A percentile compares a stretch with the other conserved stretches of the same genome.
phyloP scores from a whole-genome alignment of 2,113 vertebrate species.

The Trinectes maculatus region DNA sequence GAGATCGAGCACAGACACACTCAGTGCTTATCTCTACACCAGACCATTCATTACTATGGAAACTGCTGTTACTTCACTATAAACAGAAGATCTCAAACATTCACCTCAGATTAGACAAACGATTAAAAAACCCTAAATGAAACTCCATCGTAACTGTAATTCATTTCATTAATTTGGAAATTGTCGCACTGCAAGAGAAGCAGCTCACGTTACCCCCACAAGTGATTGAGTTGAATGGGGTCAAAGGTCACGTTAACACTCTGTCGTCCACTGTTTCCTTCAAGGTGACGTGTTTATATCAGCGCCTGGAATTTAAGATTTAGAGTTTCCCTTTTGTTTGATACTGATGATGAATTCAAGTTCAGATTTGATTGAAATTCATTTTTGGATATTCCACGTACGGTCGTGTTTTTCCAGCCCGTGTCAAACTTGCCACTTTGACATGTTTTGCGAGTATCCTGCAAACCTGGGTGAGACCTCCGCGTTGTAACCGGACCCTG shows the following conservation, averaged over 20 bases:
- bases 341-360: no score
- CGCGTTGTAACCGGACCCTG: slow-evolving; percentile 24
- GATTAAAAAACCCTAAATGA: not conserved
- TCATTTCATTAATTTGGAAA: not conserved
- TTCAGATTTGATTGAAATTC: no score
- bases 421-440: slow-evolving; percentile 3
- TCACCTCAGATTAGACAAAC: not conserved
- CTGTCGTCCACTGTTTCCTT: slow-evolving; percentile 24
- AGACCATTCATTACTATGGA: slow-evolving; percentile 29
- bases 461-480: not conserved
- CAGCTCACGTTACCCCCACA: not conserved
- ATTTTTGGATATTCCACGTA: no score
- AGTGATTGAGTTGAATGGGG: slow-evolving; percentile 13
- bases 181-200: not conserved
- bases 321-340: not conserved
- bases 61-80: slow-evolving; percentile 16
- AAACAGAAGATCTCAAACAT: not conserved
- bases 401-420: no score
- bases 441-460: not conserved
- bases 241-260: slow-evolving; percentile 45
- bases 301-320: not conserved
- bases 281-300: not conserved
- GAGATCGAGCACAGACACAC: not conserved
- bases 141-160: not conserved
- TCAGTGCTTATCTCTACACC: slow-evolving; percentile 21